Percentiles rank a stretch among this genome's conserved stretches.
These are phyloP conservation scores for Electrona antarctica DNA, from an alignment of 2,113 vertebrate species.

Conservation along the genomic window DNA sequence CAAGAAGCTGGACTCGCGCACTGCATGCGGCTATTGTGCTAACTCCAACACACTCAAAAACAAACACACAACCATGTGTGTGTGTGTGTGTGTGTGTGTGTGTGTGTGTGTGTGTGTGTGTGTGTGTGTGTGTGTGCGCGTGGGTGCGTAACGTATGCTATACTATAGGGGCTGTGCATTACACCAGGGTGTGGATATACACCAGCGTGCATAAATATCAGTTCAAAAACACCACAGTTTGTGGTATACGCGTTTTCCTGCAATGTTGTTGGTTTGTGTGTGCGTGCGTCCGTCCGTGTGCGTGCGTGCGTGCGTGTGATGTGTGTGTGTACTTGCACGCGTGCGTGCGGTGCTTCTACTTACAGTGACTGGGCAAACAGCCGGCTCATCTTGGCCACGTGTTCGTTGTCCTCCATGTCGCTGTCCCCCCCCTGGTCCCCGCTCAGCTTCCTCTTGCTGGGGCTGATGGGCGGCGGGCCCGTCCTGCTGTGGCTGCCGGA, in stretches of 20 bases:
- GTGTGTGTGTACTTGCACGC: slow-evolving; percentile 85
- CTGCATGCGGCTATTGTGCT: too few species aligned
- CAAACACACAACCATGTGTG: not conserved
- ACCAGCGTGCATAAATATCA: too few species aligned
- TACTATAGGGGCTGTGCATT: too few species aligned
- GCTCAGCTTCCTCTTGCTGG: slow-evolving; percentile 93
- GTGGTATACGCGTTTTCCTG: too few species aligned
- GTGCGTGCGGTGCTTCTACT: slow-evolving; percentile 50
- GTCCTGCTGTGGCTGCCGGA: slow-evolving; percentile 87
- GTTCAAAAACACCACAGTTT: too few species aligned
- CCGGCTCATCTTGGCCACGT: slow-evolving; percentile 94
- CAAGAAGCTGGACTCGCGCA: not conserved
- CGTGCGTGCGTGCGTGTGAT: not conserved
- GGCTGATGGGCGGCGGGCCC: slow-evolving; percentile 95
- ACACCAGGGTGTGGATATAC: too few species aligned
- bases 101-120: slow-evolving; percentile 2
- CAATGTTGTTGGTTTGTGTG: not conserved
- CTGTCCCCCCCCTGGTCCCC: slow-evolving; percentile 88
- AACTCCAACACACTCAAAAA: not conserved
- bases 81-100: not conserved
- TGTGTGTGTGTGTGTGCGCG: slow-evolving; percentile 3
- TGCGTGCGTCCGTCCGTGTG: not conserved
- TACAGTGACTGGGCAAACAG: slow-evolving; percentile 77
- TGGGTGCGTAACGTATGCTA: slow-evolving; percentile 78
- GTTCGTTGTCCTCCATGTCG: slow-evolving; percentile 90